A percentile compares a stretch with the other conserved stretches of the same genome.
Conservation (phyloP, 2,797 vertebrate species). For the Gorsachius magnificus region DNA sequence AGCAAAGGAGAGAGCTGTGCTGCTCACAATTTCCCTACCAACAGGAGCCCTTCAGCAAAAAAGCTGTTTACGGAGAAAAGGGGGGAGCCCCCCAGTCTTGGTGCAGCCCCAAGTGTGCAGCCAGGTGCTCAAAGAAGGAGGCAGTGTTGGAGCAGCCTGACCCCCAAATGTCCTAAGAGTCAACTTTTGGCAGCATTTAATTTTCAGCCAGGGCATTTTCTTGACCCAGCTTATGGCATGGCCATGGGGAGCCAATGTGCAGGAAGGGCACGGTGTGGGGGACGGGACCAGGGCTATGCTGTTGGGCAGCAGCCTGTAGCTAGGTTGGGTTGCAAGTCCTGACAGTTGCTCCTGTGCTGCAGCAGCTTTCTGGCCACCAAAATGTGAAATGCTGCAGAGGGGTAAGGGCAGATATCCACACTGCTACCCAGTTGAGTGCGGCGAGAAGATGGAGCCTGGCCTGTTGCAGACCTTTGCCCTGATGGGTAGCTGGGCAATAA, state of each 20-base stretch:
- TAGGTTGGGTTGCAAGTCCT: not conserved
- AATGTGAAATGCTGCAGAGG: not conserved
- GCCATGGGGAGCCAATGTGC: fast-evolving
- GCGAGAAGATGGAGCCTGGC: not conserved
- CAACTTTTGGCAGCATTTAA: not conserved
- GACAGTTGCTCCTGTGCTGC: not conserved
- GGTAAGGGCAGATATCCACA: not conserved
- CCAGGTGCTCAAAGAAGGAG: not conserved
- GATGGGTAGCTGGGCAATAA: not conserved
- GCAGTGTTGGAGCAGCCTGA: not conserved
- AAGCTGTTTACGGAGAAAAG: not conserved
- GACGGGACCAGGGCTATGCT: not conserved
- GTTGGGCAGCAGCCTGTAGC: not conserved
- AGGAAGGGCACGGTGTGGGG: not conserved
- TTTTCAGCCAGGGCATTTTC: not conserved
- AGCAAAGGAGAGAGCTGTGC: not conserved
- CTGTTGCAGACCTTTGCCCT: not conserved
- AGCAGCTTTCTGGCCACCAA: not conserved
- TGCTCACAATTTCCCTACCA: not conserved
- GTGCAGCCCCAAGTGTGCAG: fast-evolving
- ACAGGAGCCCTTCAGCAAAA: not conserved
- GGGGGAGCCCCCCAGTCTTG: too few species aligned
- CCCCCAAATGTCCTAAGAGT: not conserved
- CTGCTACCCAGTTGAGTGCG: not conserved
- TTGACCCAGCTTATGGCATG: not conserved